Base-by-base conservation (phyloP, 2,888 invertebrate species). In the Drosophila koepferae region DNA sequence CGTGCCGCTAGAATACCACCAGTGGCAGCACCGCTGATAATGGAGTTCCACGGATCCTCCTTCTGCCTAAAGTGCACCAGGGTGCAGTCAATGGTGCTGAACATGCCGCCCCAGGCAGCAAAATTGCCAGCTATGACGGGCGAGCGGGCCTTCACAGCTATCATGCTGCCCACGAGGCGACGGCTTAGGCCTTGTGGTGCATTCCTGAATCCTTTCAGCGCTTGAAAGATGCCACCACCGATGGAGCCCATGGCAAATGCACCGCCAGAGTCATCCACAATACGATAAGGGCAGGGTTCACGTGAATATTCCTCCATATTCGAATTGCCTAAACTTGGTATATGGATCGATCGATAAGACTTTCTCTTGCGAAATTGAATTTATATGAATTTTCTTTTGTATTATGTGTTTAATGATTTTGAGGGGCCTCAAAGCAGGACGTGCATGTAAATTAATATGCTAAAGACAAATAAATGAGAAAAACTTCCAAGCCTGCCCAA, bases 201-300 rank as follows among this genome's bases (percentile, higher is more conserved):
- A 95, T 99, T 99, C 91, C 99, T 95, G 91, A 98, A 99, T 9
- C 99, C 99, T 94, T 98, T 98, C 80, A 99, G 97, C 70, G 97
- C 96, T 94, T 99, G 99, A 93, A 99, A 99, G 68, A 99, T 95
- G 41, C 97, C 97, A 23, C 99, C 99, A n/a, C 99, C 99, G 74
- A 99, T 97, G 58, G 97, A 96, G 43, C 99, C 99, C 99, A 99
- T 99, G 28, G 99, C 97, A 93, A 99, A 99, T 12, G 99, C 99
- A 78, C 99, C 99, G 34, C 99, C 99, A 92, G 99, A 98, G 92
- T 99, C 99, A 92, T 99, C 99, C 20, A 99, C 96, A 89, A 99
- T 99, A 86, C 99, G 95, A 97, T 98, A 99, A 2, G 99, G 99
- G 92, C 98, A 99, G 23, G 99, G 99, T 94, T 99, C 98, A 94